Percentiles rank a stretch among this genome's conserved stretches.
phyloP scores from a whole-genome alignment of 1,140 invertebrate species.

The Helicoverpa zea region DNA sequence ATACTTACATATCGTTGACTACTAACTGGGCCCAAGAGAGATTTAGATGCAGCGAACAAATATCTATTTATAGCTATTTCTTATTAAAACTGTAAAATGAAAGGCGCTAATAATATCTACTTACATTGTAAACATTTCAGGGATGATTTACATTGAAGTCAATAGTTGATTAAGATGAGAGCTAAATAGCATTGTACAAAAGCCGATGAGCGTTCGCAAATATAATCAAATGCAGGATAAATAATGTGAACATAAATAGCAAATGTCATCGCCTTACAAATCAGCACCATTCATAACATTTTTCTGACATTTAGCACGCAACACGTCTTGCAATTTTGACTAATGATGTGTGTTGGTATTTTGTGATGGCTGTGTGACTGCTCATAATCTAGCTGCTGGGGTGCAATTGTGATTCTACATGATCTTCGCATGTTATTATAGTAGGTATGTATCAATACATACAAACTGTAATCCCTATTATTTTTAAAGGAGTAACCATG shows the following conservation, averaged over 20 bases:
- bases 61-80: neutral
- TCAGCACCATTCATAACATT: neutral
- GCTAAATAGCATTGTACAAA: neutral
- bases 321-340: slow-evolving; percentile 1
- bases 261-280: neutral
- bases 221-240: neutral
- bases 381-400: neutral
- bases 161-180: slow-evolving; percentile 14
- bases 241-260: neutral
- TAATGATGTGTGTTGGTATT: slow-evolving; percentile 2
- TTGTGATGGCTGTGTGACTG: neutral
- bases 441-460: no score
- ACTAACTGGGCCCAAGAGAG: no score
- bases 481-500: no score
- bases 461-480: no score
- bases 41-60: no score
- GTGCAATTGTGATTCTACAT: no score
- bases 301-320: slow-evolving; percentile 12
- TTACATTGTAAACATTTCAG: neutral
- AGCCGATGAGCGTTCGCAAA: slow-evolving; percentile 2
- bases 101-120: neutral
- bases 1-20: no score
- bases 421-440: no score
- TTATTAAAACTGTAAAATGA: neutral
- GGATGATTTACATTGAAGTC: neutral